Percentiles rank a stretch among this genome's conserved stretches.
Conservation (phyloP, 1,140 invertebrate genomes). For the Pseudomyrmex dendroicus region DNA sequence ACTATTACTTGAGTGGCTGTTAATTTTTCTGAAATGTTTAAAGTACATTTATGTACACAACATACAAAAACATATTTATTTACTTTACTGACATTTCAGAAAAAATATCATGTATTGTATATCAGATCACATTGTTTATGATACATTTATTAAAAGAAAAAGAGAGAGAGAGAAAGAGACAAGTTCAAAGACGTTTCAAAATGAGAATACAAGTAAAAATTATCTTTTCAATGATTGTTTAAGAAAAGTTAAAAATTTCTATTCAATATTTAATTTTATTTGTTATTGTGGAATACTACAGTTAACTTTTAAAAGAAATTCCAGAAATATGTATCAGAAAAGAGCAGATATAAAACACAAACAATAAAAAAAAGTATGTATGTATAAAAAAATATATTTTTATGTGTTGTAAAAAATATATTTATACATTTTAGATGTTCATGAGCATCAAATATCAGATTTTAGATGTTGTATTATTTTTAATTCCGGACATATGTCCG, state of each 20-base stretch:
- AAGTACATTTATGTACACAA: no score
- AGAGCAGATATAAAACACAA: not conserved
- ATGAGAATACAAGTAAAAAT: not conserved
- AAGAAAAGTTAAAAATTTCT: slow-evolving; percentile 4
- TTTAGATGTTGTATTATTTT: no score
- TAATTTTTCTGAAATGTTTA: no score
- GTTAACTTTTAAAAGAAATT: slow-evolving; percentile 3
- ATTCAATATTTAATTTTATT: slow-evolving; percentile 29
- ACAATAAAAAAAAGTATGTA: not conserved
- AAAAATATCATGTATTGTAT: not conserved
- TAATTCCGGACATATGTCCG: no score
- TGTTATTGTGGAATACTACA: not conserved
- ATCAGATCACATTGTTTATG: no score
- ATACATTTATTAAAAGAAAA: no score
- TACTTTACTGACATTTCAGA: not conserved
- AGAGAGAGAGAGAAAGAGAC: no score
- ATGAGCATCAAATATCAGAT: no score
- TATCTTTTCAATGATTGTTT: not conserved
- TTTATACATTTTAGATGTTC: no score
- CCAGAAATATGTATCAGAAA: not conserved
- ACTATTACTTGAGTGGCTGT: not conserved
- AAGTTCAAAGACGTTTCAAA: not conserved
- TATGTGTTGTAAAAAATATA: not conserved
- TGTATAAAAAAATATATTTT: not conserved
- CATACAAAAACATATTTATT: no score